These are phyloP conservation scores for Cacajao melanocephalus DNA, from an alignment of 2,797 vertebrate species.

Conservation along the genomic window DNA sequence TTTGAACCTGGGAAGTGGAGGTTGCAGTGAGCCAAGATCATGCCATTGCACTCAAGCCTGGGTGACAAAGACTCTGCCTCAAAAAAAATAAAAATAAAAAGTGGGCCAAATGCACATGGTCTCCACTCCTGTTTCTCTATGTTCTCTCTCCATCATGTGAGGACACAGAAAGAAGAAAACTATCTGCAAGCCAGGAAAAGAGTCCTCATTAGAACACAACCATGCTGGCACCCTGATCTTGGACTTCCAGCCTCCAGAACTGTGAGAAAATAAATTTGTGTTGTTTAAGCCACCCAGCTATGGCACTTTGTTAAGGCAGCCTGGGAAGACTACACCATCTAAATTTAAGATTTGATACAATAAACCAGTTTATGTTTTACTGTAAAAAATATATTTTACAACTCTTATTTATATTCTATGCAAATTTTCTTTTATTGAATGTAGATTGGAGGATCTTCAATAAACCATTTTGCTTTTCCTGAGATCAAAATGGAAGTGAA, in stretches of 20 bases:
- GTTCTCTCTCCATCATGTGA: neutral
- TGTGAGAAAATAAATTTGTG: neutral
- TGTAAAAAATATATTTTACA: neutral
- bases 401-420: neutral
- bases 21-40: neutral
- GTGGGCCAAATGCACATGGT: neutral
- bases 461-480: conserved; percentile 2
- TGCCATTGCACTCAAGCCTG: neutral
- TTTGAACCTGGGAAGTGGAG: neutral
- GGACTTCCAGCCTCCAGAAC: neutral
- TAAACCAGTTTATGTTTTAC: neutral
- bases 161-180: neutral
- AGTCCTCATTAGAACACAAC: neutral
- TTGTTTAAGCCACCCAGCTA: neutral
- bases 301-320: neutral
- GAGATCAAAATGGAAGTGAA: neutral
- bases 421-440: neutral
- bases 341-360: neutral
- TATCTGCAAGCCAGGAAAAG: neutral
- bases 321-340: neutral
- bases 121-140: neutral
- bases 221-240: neutral
- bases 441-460: neutral
- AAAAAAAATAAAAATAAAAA: neutral
- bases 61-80: neutral